phyloP scores from a whole-genome alignment of 2,113 vertebrate species.

The Heliornis fulica region DNA sequence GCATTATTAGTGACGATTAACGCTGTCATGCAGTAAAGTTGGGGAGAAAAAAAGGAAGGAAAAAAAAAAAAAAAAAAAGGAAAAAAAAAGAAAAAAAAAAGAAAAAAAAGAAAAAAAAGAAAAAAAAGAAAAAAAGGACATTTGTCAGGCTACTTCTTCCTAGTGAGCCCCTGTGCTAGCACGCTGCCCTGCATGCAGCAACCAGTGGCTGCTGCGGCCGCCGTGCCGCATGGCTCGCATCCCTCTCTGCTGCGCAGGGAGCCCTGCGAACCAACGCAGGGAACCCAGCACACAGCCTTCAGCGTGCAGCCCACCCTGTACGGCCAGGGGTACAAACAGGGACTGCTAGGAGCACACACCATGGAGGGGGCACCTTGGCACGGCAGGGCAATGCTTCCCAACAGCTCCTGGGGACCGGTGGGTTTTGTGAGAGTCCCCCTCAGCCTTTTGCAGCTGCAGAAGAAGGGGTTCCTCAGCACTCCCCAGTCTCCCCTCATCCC shows the following conservation, averaged over 20 bases:
- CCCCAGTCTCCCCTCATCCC: fast-evolving
- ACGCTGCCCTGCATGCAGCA: neutral
- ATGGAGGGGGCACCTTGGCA: fast-evolving
- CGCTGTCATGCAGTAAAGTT: neutral
- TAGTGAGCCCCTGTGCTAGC: neutral
- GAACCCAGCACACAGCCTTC: fast-evolving
- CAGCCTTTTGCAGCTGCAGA: neutral
- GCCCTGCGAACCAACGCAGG: too few relatives aligned
- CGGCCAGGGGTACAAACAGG: fast-evolving
- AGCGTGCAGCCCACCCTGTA: fast-evolving
- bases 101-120: too few relatives aligned
- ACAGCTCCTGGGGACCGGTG: fast-evolving
- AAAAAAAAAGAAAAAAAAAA: fast-evolving
- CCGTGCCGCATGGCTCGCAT: neutral
- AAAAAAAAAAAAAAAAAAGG: too few relatives aligned
- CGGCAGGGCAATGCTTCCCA: fast-evolving
- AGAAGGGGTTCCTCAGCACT: neutral
- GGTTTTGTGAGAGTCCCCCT: neutral
- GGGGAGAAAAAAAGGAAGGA: too few relatives aligned
- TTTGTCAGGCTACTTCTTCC: neutral
- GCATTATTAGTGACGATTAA: neutral
- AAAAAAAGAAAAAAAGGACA: neutral
- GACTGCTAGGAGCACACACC: fast-evolving
- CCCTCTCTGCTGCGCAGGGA: too few relatives aligned
- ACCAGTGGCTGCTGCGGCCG: neutral